phyloP scores from a whole-genome alignment of 2,113 vertebrate genomes.

The Epinephelus cyanopodus region DNA sequence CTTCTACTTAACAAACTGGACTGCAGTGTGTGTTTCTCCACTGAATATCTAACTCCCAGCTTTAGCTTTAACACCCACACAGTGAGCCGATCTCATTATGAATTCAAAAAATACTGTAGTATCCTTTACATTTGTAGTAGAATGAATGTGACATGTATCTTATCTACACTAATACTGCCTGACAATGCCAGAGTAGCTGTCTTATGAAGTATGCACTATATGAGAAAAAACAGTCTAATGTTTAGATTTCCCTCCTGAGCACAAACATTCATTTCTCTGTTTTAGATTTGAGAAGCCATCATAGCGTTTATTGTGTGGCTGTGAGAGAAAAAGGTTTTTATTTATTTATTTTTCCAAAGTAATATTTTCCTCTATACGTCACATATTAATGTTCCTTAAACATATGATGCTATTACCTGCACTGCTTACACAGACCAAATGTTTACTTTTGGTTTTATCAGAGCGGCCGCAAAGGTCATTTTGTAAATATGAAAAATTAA shows the following conservation, averaged over 20 bases:
- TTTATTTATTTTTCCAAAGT: slow-evolving; percentile 50
- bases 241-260: slow-evolving; percentile 63
- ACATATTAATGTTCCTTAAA: slow-evolving; percentile 34
- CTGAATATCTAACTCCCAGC: slow-evolving; percentile 48
- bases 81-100: slow-evolving; percentile 32
- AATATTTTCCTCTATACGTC: slow-evolving; percentile 20
- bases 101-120: slow-evolving; percentile 29
- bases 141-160: slow-evolving; percentile 56
- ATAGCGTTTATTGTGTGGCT: slow-evolving; percentile 10
- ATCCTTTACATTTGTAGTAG: slow-evolving; percentile 48
- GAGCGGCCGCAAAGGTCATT: background rate
- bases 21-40: slow-evolving; percentile 46
- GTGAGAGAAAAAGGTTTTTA: slow-evolving; percentile 5
- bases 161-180: slow-evolving; percentile 61
- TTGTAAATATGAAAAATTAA: slow-evolving; percentile 44
- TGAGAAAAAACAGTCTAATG: slow-evolving; percentile 46
- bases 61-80: slow-evolving; percentile 39
- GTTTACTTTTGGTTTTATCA: slow-evolving; percentile 17
- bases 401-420: slow-evolving; percentile 24
- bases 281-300: slow-evolving; percentile 25
- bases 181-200: slow-evolving; percentile 56
- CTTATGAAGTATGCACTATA: slow-evolving; percentile 46
- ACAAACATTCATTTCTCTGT: slow-evolving; percentile 54
- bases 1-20: slow-evolving; percentile 34
- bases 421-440: slow-evolving; percentile 40